Conservation (phyloP, 1,140 invertebrate species). For the Eulimnadia texana region DNA sequence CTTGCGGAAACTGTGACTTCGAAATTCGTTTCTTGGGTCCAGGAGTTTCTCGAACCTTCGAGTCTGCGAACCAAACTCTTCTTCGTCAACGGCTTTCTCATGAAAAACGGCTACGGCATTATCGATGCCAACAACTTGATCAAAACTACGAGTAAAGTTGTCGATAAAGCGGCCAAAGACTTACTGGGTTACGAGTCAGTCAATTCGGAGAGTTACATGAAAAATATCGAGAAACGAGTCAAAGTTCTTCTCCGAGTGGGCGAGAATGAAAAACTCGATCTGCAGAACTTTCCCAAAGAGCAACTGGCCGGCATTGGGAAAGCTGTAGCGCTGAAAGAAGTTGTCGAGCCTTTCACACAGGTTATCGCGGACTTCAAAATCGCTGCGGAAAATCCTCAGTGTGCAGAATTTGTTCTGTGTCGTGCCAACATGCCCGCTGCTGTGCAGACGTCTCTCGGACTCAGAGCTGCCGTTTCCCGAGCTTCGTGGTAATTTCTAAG, state of each 20-base stretch:
- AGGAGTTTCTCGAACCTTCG: conserved; percentile 2
- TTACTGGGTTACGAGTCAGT: neutral
- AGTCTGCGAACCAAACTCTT: conserved; percentile 6
- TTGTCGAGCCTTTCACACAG: conserved; percentile 4
- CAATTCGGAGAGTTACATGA: conserved; percentile 11
- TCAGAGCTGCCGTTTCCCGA: conserved; percentile 6
- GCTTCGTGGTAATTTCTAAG: neutral
- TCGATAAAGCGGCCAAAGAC: neutral
- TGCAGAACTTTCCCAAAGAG: neutral
- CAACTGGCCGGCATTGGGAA: neutral
- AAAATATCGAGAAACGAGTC: neutral
- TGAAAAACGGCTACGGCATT: neutral
- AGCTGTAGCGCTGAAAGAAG: conserved; percentile 2
- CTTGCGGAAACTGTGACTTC: conserved; percentile 5
- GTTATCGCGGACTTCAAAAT: conserved; percentile 3
- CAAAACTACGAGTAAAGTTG: neutral
- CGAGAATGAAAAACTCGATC: neutral
- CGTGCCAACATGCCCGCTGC: conserved; percentile 2
- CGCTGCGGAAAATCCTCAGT: conserved; percentile 1
- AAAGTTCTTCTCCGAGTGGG: neutral
- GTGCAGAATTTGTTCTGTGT: conserved; percentile 7
- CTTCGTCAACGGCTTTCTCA: conserved; percentile 6
- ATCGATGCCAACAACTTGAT: conserved; percentile 9
- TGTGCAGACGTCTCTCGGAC: neutral
- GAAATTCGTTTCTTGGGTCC: conserved; percentile 3